A percentile compares a stretch with the other conserved stretches of the same genome.
These are phyloP conservation scores for Pandemis heparana DNA, from an alignment of 2,888 invertebrate species.

Conservation along the genomic window DNA sequence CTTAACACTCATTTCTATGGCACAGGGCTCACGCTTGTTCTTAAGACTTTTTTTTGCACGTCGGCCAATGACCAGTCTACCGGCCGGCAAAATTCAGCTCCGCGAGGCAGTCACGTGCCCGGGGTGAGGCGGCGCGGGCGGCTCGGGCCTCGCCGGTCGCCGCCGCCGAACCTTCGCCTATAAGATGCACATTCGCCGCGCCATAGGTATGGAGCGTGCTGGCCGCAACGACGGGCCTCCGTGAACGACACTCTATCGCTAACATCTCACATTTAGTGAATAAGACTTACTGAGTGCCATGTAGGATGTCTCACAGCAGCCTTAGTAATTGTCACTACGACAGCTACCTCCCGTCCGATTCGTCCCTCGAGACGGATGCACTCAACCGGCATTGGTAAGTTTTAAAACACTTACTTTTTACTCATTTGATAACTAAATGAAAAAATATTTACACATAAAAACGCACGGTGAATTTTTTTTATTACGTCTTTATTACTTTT, in stretches of 20 bases:
- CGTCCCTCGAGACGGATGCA: slow-evolving; percentile 81
- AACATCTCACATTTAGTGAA: slow-evolving; percentile 68
- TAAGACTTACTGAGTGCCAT: slow-evolving; percentile 77
- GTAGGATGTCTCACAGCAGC: slow-evolving; percentile 85
- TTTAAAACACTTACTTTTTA: slow-evolving; percentile 41
- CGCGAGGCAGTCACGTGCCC: slow-evolving; percentile 83
- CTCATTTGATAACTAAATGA: background rate
- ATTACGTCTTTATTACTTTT: too few species aligned
- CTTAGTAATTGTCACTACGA: slow-evolving; percentile 79
- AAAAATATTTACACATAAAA: background rate
- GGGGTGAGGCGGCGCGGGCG: slow-evolving; percentile 84
- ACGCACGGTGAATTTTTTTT: too few species aligned
- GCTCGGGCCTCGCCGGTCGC: slow-evolving; percentile 53
- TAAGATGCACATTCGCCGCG: slow-evolving; percentile 83
- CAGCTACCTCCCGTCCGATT: slow-evolving; percentile 82
- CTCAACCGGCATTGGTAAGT: slow-evolving; percentile 83
- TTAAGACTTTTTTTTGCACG: slow-evolving; percentile 70
- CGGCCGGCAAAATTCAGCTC: slow-evolving; percentile 76
- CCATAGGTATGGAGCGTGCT: slow-evolving; percentile 81
- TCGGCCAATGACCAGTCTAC: slow-evolving; percentile 81
- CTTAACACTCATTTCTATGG: slow-evolving; percentile 71
- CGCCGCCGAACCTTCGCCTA: slow-evolving; percentile 81
- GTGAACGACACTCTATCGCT: slow-evolving; percentile 66
- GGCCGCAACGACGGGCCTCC: slow-evolving; percentile 76
- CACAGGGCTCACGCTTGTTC: slow-evolving; percentile 67